Conservation (phyloP, 2,888 invertebrate species). For the Nasonovia ribisnigri region DNA sequence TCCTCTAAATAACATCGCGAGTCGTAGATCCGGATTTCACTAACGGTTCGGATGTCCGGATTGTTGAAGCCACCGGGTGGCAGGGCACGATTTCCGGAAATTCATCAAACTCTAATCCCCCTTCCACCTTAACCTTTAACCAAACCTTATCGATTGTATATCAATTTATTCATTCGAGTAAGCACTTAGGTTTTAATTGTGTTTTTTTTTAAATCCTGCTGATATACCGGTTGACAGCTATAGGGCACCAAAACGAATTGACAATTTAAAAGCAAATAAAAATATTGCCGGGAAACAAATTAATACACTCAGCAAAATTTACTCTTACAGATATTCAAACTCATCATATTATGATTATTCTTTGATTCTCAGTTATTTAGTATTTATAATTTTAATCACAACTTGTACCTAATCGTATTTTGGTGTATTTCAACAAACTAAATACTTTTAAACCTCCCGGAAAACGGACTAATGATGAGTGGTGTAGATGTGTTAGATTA, state of each 20-base stretch:
- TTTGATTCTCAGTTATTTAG: not conserved
- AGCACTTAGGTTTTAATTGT: not conserved
- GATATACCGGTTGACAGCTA: not conserved
- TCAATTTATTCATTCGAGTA: not conserved
- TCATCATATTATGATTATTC: not conserved
- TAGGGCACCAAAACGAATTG: not conserved
- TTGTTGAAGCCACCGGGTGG: not conserved
- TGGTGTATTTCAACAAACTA: too few relatives aligned
- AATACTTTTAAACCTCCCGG: too few relatives aligned
- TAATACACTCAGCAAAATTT: not conserved
- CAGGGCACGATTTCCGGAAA: not conserved
- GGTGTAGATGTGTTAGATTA: too few relatives aligned
- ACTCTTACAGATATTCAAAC: not conserved
- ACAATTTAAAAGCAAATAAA: not conserved
- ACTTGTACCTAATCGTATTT: not conserved
- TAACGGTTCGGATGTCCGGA: constrained; percentile 27
- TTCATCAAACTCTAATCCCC: constrained; percentile 16
- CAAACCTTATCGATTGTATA: not conserved
- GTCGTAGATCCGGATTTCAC: constrained; percentile 20
- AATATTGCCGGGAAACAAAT: not conserved
- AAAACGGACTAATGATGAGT: too few relatives aligned
- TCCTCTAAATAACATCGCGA: not conserved
- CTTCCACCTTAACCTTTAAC: not conserved
- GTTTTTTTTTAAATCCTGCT: not conserved
- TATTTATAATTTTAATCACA: not conserved